A percentile compares a stretch with the other conserved stretches of the same genome.
Conservation (phyloP, 2,113 vertebrate genomes). For the Bagarius yarrelli region DNA sequence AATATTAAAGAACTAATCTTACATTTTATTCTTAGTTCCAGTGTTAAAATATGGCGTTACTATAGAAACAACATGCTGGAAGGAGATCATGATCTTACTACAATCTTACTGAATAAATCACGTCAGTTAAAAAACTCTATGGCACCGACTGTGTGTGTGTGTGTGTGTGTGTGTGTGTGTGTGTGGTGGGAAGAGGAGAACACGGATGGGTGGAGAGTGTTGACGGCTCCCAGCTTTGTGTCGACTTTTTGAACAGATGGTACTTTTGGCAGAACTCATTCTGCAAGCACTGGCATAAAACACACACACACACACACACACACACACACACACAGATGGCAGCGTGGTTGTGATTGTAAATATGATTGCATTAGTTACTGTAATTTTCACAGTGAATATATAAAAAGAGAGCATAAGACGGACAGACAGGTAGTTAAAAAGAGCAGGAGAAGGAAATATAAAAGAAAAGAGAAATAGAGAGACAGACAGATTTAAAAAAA, state of each 20-base stretch:
- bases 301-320: constrained; percentile 54
- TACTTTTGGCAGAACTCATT: constrained; percentile 63
- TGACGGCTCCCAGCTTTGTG: constrained; percentile 26
- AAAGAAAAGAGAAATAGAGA: neutral
- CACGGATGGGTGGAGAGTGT: constrained; percentile 40
- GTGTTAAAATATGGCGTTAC: neutral
- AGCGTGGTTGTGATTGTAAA: constrained; percentile 15
- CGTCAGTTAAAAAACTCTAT: neutral
- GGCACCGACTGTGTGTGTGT: neutral
- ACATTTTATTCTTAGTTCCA: neutral
- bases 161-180: constrained; percentile 24
- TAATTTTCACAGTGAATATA: neutral
- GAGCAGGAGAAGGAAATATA: neutral
- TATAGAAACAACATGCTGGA: neutral
- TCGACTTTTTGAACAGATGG: constrained; percentile 69
- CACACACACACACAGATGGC: constrained; percentile 13
- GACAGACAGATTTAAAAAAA: neutral
- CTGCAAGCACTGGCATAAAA: constrained; percentile 55
- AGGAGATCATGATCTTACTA: neutral
- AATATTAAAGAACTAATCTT: neutral
- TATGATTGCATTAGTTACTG: constrained; percentile 6
- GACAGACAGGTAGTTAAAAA: too few species aligned
- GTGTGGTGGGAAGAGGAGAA: constrained; percentile 16
- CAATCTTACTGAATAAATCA: neutral
- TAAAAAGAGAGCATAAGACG: neutral